A percentile compares a stretch with the other conserved stretches of the same genome.
Evolutionary conservation across 2,113 vertebrate genomes (phyloP).

Genomic region (Corvus hawaiiensis): DNA sequence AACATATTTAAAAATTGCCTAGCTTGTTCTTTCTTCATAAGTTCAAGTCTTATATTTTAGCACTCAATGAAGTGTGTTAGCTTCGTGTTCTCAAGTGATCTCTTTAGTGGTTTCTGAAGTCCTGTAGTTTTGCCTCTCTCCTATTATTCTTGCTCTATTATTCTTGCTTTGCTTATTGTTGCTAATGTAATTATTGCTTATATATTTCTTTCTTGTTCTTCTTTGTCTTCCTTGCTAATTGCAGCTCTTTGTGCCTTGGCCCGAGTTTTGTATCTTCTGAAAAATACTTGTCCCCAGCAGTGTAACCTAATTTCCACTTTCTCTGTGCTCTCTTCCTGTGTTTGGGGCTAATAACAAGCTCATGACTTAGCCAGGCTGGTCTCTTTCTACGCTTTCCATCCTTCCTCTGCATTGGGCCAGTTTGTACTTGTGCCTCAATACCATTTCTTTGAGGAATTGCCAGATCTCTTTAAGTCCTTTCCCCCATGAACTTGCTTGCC

Average conservation of each 20-base stretch:
- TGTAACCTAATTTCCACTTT: conserved; percentile 49
- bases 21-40: not conserved
- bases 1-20: not conserved
- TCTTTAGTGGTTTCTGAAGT: not conserved
- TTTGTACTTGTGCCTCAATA: conserved; percentile 52
- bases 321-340: conserved; percentile 43
- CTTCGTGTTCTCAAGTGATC: not conserved
- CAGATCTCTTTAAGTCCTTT: conserved; percentile 27
- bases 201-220: not conserved
- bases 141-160: not conserved
- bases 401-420: conserved; percentile 41
- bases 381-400: conserved; percentile 42
- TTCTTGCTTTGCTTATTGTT: not conserved
- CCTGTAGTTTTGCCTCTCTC: not conserved
- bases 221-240: not conserved
- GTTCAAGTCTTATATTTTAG: not conserved
- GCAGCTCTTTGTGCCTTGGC: not conserved
- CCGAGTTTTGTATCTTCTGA: not conserved
- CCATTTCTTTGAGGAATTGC: conserved; percentile 54
- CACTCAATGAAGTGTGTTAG: not conserved
- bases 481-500: not conserved
- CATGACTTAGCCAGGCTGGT: not conserved
- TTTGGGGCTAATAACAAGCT: conserved; percentile 42
- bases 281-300: conserved; percentile 16
- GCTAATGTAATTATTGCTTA: not conserved